Percentiles rank a stretch among this genome's conserved stretches.
Conservation (phyloP, 2,888 invertebrate genomes). For the Dichetophora obliterata region DNA sequence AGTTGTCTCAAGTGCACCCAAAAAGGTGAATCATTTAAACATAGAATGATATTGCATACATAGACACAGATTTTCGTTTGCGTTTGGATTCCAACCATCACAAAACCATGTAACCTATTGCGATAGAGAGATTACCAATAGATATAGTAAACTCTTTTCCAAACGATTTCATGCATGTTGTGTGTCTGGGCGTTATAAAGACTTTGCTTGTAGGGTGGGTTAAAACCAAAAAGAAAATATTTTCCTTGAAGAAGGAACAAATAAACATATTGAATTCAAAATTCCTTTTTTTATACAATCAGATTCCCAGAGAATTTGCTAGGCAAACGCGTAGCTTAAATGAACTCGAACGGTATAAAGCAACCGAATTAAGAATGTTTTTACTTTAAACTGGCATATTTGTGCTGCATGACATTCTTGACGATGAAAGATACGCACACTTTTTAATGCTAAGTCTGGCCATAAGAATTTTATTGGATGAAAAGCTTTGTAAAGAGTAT, state of each 20-base stretch:
- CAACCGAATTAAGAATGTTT: too few species aligned
- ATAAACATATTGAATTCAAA: slow-evolving; percentile 36
- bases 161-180: slow-evolving; percentile 41
- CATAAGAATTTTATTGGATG: slow-evolving; percentile 1
- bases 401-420: neutral
- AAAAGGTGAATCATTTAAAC: too few species aligned
- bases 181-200: slow-evolving; percentile 17
- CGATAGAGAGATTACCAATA: slow-evolving; percentile 37
- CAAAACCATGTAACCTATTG: slow-evolving; percentile 19
- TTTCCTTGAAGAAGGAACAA: too few species aligned
- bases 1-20: too few species aligned
- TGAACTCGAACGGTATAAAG: too few species aligned
- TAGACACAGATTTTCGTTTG: slow-evolving; percentile 20
- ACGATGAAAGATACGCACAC: too few species aligned
- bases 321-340: slow-evolving; percentile 26
- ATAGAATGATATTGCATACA: too few species aligned
- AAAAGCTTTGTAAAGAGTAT: neutral
- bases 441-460: neutral
- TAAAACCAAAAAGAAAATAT: too few species aligned
- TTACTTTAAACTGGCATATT: neutral
- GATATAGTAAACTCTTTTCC: slow-evolving; percentile 37
- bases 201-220: slow-evolving; percentile 34
- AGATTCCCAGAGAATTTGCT: slow-evolving; percentile 40
- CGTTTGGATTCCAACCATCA: slow-evolving; percentile 36
- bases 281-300: slow-evolving; percentile 34